phyloP scores from a whole-genome alignment of 2,113 vertebrate species.

The Catharus fuscescens region DNA sequence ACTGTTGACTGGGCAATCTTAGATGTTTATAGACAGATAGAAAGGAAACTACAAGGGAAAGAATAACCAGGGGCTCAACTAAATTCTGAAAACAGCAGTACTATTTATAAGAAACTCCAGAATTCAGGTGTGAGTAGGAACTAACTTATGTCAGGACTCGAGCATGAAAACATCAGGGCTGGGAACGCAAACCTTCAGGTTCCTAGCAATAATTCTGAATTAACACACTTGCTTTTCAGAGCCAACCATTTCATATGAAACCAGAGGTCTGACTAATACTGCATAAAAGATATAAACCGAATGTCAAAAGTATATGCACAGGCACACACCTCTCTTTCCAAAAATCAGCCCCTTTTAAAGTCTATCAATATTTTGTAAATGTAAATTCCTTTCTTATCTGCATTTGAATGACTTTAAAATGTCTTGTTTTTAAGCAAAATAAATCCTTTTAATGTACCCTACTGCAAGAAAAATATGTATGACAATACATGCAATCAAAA shows the following conservation, averaged over 20 bases:
- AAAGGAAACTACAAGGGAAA: neutral
- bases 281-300: neutral
- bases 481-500: neutral
- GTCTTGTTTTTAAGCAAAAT: neutral
- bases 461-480: neutral
- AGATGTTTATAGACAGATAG: conserved; percentile 34
- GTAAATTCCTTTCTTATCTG: neutral
- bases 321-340: neutral
- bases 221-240: neutral
- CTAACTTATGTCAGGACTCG: neutral
- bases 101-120: neutral
- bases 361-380: neutral
- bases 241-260: neutral
- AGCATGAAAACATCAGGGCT: neutral
- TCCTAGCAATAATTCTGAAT: neutral
- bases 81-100: neutral
- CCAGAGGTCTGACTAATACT: neutral
- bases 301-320: neutral
- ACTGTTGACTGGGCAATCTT: conserved; percentile 30
- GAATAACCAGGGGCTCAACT: neutral
- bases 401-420: neutral
- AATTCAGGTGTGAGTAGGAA: conserved; percentile 3
- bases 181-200: neutral
- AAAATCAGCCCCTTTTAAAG: neutral
- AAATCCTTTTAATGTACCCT: neutral